phyloP scores from a whole-genome alignment of 2,888 invertebrate species.

The Drosophila kuntzei region DNA sequence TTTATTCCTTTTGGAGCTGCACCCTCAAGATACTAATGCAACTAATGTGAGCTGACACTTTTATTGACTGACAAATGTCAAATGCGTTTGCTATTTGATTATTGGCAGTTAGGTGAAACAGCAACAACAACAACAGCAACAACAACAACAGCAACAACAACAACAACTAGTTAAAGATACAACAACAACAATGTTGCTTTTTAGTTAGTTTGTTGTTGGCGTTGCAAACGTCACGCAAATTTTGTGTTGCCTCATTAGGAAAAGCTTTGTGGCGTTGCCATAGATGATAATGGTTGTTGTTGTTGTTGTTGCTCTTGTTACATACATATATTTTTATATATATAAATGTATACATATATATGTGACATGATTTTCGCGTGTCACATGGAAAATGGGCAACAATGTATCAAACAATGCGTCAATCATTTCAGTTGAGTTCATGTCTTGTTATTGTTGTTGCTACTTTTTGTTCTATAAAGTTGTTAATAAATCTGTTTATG shows the following conservation, averaged over 20 bases:
- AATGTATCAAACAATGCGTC: conserved; percentile 66
- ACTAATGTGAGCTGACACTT: conserved; percentile 75
- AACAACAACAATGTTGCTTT: conserved; percentile 32
- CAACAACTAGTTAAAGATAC: neutral
- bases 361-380: conserved; percentile 71
- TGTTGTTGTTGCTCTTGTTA: conserved; percentile 29
- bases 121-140: neutral
- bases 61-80: conserved; percentile 77
- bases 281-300: conserved; percentile 50
- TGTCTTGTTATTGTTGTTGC: conserved; percentile 15
- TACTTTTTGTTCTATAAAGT: conserved; percentile 45
- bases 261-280: conserved; percentile 61
- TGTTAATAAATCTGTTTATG: conserved; percentile 67
- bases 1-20: conserved; percentile 1
- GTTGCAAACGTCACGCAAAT: conserved; percentile 78
- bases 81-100: conserved; percentile 56
- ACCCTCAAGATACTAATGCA: conserved; percentile 28
- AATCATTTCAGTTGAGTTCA: conserved; percentile 56
- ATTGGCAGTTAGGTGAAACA: conserved; percentile 41
- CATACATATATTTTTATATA: neutral
- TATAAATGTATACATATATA: neutral
- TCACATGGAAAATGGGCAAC: conserved; percentile 69
- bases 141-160: neutral
- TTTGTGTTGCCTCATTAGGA: conserved; percentile 82
- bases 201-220: conserved; percentile 39